Base-by-base conservation (phyloP, 1,140 invertebrate species). In the Mya arenaria region DNA sequence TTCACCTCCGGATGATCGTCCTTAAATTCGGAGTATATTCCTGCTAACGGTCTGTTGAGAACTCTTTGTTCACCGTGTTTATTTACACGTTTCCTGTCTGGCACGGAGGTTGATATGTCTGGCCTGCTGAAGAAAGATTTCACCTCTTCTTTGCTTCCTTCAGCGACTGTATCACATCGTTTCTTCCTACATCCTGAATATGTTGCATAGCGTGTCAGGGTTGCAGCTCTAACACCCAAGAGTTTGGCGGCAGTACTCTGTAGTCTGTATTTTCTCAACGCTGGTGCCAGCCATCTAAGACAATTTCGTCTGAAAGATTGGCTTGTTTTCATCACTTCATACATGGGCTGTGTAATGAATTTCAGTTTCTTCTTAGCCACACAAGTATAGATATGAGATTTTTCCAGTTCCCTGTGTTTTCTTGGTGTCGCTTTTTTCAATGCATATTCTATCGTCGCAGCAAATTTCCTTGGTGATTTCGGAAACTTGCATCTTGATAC, bases 101-200 rank as follows among this genome's bases (percentile, higher is more conserved):
- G 75, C 34, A 81, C 36, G 72, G 71, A 71, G 60, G 78, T 81
- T 25, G 78, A 81, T 34, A 72, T 37, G 55, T 81, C 78, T n/a
- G n/a, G n/a, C 62, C 78, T 71, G 30, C 30, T 30, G 52, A 66
- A 78, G 28, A 66, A 78, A 32, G 65, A 23, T 52, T 68, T 0
- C 19, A 78, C 66, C 34, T 19, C 15, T 34, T 10, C 37, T 56
- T 34, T 69, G 41, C 48, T 37, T 28, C 48, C 23, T 30, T 5
- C 66, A 69, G 15, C 23, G 17, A n/a, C 41, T 65, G 62, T 37
- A 37, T 65, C 28, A 15, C 3, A 2, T 5, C 13, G 17, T 62
- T 34, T 19, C 58, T 32, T 17, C 13, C 19, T 19, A 10, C 58
- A 19, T 10, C 15, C 13, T 62, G 25, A 32, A 32, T 62, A 5